phyloP scores from a whole-genome alignment of 2,797 vertebrate genomes.

The Myotis findleyi region DNA sequence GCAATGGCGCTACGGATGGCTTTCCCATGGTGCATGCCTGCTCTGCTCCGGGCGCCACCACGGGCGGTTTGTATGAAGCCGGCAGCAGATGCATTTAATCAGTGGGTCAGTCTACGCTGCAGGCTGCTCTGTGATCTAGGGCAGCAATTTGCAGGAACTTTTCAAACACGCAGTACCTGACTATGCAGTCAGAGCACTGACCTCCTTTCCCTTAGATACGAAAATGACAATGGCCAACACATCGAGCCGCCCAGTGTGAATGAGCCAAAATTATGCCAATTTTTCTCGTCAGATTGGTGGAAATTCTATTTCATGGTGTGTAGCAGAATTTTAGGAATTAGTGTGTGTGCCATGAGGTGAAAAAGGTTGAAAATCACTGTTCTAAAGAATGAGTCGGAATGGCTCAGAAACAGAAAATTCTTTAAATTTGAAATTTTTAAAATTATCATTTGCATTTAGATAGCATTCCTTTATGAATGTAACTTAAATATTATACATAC shows the following conservation, averaged over 20 bases:
- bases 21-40: neutral
- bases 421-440: neutral
- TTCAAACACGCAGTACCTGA: too few relatives aligned
- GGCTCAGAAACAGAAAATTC: neutral
- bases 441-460: neutral
- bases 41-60: neutral
- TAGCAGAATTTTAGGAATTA: neutral
- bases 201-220: too few relatives aligned
- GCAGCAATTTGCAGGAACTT: too few relatives aligned
- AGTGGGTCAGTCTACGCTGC: neutral
- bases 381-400: neutral
- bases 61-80: neutral
- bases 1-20: neutral
- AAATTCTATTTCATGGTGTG: neutral
- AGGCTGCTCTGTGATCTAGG: neutral
- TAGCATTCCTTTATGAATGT: neutral
- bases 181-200: too few relatives aligned
- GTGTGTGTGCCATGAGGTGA: neutral
- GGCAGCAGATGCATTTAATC: neutral
- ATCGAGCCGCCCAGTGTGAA: neutral
- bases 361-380: too few relatives aligned
- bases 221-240: neutral
- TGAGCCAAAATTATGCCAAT: neutral
- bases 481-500: neutral
- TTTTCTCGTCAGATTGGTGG: neutral